Evolutionary conservation across 2,888 invertebrate species (phyloP), one percentile per base, ranked within the genome.

Genomic region (Subacronicta megacephala): DNA sequence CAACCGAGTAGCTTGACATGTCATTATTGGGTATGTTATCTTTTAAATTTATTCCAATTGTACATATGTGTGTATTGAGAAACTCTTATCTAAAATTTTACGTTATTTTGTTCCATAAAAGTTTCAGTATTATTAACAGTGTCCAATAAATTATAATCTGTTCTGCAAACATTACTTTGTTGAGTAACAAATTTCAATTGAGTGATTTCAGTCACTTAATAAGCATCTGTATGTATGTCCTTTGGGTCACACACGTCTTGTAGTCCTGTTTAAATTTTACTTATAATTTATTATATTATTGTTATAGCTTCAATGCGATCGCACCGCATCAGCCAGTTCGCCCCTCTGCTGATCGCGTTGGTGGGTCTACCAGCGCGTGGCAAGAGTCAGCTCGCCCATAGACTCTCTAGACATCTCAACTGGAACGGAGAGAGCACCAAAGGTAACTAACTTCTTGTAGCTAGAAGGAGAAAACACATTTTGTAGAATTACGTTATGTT

Each of bases 301-400:
- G 68, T 89, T 89, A 18, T 88, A 95, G 95, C 93, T 70, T 86
- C 92, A 35, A 88, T 92, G 78, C 94, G 94, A 17, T 91, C 92
- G 40, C 90, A 89, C 46, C 89, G 93, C 53, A 89, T 95, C 78
- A 91, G 90, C 58, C 90, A 93, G 71, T 95, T 94, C 49, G 89
- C 96, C 18, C 97, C 98, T 1, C 95, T 98, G 63, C 96, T 99
- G 57, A 97, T 99, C 72, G 97, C 97, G 29, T 96, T 98, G 94
- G 98, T 98, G 33, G 99, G 99, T 15, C 93, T 98, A 59, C 99
- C 99, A 1, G 99, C 98, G 15, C 95, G 98, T 23, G 99, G 99
- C 62, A 99, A 99, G 93, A 98, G 98, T 49, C 97, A 98, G 86
- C 96, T 99, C 57, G 97, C 98, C 0, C 97, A 97, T 84, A 97